Evolutionary conservation across 2,888 invertebrate genomes (phyloP).

Genomic region (Calliopum simillimum): DNA sequence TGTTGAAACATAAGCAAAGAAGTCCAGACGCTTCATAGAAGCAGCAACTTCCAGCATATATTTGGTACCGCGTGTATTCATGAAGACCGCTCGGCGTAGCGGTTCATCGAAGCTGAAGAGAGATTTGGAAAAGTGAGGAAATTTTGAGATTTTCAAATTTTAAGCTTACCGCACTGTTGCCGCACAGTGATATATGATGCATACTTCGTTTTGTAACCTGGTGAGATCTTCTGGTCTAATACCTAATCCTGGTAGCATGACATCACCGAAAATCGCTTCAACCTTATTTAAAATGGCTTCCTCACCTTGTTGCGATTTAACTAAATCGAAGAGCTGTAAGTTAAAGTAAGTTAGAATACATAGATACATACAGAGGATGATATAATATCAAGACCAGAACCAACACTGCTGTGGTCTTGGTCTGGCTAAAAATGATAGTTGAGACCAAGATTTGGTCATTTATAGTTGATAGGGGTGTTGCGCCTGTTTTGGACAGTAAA

Average conservation of each 20-base stretch:
- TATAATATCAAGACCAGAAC: no score
- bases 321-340: slow-evolving; percentile 79
- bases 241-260: slow-evolving; percentile 75
- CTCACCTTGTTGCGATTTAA: slow-evolving; percentile 75
- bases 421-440: no score
- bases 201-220: slow-evolving; percentile 75
- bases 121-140: neutral
- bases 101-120: slow-evolving; percentile 84
- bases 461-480: no score
- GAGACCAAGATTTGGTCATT: no score
- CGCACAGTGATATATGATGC: slow-evolving; percentile 88
- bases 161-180: slow-evolving; percentile 73
- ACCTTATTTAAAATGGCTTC: slow-evolving; percentile 75
- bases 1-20: slow-evolving; percentile 81
- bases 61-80: slow-evolving; percentile 94
- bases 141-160: neutral
- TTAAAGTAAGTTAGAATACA: neutral
- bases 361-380: no score
- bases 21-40: slow-evolving; percentile 79
- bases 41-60: slow-evolving; percentile 86
- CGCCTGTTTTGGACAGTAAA: no score
- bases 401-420: no score
- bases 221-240: slow-evolving; percentile 76
- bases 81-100: slow-evolving; percentile 86
- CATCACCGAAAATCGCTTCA: slow-evolving; percentile 80